Percentiles rank a stretch among this genome's conserved stretches.
Evolutionary conservation across 2,888 invertebrate species (phyloP).

Genomic region (Zele albiditarsus): DNA sequence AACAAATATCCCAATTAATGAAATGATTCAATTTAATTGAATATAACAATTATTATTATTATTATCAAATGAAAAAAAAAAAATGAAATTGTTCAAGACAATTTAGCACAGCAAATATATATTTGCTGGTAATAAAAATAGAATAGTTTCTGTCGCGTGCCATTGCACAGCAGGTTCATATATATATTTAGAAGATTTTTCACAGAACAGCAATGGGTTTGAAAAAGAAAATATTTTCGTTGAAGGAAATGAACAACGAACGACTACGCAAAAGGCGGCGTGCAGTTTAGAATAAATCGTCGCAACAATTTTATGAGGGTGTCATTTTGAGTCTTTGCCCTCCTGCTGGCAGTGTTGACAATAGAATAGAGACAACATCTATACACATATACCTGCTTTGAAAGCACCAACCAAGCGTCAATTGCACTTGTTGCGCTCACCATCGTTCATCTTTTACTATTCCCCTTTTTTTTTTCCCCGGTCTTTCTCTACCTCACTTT

Average conservation of each 20-base stretch:
- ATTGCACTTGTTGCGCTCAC: conserved; percentile 52
- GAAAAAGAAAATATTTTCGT: neutral
- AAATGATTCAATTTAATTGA: neutral
- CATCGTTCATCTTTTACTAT: conserved; percentile 14
- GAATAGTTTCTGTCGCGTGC: conserved; percentile 16
- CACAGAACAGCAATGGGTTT: neutral
- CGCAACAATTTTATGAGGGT: conserved; percentile 13
- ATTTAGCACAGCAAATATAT: neutral
- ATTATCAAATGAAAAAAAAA: neutral
- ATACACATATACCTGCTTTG: conserved; percentile 46
- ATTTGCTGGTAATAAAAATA: neutral
- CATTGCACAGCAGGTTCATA: conserved; percentile 16
- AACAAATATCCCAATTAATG: too few species aligned
- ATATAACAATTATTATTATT: neutral
- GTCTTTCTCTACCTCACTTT: conserved; percentile 3
- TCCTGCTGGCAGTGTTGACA: conserved; percentile 48
- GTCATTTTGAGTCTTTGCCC: conserved; percentile 9
- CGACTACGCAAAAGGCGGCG: too few species aligned
- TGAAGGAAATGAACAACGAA: too few species aligned
- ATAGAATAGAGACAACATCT: conserved; percentile 38
- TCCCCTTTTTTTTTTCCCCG: neutral
- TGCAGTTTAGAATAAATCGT: conserved; percentile 1
- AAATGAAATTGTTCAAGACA: neutral
- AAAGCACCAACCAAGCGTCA: conserved; percentile 27
- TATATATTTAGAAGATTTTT: neutral